Conservation (phyloP, 2,113 vertebrate genomes). For the Chloropsis hardwickii region DNA sequence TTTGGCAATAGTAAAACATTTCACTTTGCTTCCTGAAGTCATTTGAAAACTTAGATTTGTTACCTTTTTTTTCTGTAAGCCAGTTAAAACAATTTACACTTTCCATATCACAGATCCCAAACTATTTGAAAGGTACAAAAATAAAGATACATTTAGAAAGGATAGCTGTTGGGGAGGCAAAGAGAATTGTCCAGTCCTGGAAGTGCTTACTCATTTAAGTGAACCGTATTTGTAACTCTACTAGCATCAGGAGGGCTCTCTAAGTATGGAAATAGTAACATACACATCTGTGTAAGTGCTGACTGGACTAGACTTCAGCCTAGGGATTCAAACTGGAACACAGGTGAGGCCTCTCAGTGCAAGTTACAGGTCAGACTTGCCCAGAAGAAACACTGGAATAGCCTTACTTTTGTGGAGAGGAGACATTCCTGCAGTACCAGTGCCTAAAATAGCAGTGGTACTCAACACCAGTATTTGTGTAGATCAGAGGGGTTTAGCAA, state of each 20-base stretch:
- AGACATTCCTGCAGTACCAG: neutral
- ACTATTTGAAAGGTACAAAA: neutral
- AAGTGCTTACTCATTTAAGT: neutral
- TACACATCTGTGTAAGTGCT: neutral
- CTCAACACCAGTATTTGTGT: neutral
- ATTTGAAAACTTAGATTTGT: constrained; percentile 58
- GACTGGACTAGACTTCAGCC: constrained; percentile 27
- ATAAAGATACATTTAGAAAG: neutral
- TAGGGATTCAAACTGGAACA: neutral
- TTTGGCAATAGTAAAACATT: constrained; percentile 65
- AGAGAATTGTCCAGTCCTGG: neutral
- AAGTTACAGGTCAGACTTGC: neutral
- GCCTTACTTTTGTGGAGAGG: neutral
- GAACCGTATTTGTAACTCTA: neutral
- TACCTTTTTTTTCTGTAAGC: constrained; percentile 66
- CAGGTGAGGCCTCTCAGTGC: neutral
- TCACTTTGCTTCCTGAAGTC: constrained; percentile 70
- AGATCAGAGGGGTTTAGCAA: neutral
- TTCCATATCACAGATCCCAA: neutral
- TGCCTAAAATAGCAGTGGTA: neutral
- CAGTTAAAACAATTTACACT: neutral
- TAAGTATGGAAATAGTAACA: neutral
- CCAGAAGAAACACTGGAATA: neutral
- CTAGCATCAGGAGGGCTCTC: neutral
- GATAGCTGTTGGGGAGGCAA: neutral